Base-by-base conservation (phyloP, 1,140 invertebrate species). In the Zaprionus camerounensis region DNA sequence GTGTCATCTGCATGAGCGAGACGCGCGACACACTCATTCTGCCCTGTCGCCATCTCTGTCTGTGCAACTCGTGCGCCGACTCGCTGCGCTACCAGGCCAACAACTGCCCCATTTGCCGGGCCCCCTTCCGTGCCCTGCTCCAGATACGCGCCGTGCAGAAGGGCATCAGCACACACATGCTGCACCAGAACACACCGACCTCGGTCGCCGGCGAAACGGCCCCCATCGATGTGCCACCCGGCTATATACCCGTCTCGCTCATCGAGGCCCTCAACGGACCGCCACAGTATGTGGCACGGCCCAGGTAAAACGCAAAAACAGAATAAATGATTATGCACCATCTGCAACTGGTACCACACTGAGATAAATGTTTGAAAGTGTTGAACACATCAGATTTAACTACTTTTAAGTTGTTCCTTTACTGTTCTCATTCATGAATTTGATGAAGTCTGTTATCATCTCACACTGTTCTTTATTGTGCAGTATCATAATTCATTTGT, bases 1-100 rank as follows among this genome's bases (percentile, higher is more conserved):
- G 99, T 94, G 99, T 99, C 12, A 99, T 99, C 91, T 99, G 99
- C 93, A 99, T 99, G 98, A 98, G 97, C 91, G 98, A 99, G 92
- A 96, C 98, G 13, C 94, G 99, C 1, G 99, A 99, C 93, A 99
- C 99, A 1, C 94, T 99, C 20, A 99, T 99, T 81, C 94, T 99
- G 76, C 99, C 99, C 1, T 99, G 99, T 92, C 95, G 99, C 34
- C 99, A 99, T 94, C 95, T 99, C 15, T 99, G 99, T 92, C 93
- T 99, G 63, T 99, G 99, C 92, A 98, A 99, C 93, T 96, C 96
- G 0, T 99, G 99, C 94, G 99, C 98, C 1, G 98, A 99, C 93
- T 99, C 98, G 1, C 94, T 99, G 57, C 94, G 98, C 66, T 99
- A 99, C 93, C 98, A 99, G 94, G 98, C 98, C 7, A 99, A 98